Conservation (phyloP, 2,113 vertebrate genomes). For the Aythya baeri region DNA sequence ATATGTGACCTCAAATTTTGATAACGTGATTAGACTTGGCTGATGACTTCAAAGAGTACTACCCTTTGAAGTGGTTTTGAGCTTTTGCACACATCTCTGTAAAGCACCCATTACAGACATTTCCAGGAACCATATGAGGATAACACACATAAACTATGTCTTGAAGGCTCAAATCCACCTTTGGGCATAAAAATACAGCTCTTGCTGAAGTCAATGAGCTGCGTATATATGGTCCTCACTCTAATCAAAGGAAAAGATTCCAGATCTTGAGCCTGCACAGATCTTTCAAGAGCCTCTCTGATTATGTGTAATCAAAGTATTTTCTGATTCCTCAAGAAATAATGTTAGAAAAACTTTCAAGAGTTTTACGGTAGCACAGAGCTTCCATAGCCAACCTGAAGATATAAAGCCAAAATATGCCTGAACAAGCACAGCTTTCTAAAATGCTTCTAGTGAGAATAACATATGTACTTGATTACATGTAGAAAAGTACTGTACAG, state of each 20-base stretch:
- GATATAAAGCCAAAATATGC: neutral
- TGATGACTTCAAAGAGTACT: slow-evolving; percentile 50
- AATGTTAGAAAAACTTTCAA: neutral
- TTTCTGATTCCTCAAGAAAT: neutral
- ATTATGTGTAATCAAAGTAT: neutral
- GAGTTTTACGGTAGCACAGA: neutral
- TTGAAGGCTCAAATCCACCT: slow-evolving; percentile 1
- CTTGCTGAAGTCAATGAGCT: neutral
- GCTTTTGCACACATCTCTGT: slow-evolving; percentile 1
- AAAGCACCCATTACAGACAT: slow-evolving; percentile 11
- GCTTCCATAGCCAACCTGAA: neutral
- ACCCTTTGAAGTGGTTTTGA: slow-evolving; percentile 34
- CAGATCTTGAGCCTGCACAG: neutral
- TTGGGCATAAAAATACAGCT: neutral
- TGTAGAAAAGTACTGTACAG: neutral
- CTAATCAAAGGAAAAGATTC: neutral
- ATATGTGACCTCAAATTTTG: neutral
- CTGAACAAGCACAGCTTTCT: neutral
- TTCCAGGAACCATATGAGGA: neutral
- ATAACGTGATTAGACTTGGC: slow-evolving; percentile 12
- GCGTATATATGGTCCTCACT: neutral
- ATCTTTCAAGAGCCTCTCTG: neutral
- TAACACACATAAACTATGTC: neutral
- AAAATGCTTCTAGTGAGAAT: neutral
- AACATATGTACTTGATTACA: neutral